These are phyloP conservation scores for Lochmaea crataegi DNA, from an alignment of 2,888 invertebrate species.

Conservation along the genomic window DNA sequence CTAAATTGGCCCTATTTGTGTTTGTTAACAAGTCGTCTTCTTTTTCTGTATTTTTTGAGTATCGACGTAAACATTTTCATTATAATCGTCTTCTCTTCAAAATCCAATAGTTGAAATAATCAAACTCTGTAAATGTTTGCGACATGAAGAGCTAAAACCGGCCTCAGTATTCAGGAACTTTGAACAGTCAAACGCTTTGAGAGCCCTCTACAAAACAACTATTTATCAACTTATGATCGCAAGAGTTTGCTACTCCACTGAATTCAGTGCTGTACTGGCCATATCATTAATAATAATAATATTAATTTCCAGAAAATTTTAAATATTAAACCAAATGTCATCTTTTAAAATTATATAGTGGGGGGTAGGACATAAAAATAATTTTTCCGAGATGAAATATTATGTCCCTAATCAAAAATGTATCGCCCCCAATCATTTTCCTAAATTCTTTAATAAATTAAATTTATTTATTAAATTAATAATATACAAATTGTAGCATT, in stretches of 20 bases:
- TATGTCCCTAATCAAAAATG: too few species aligned
- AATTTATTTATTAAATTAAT: too few species aligned
- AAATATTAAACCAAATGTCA: too few species aligned
- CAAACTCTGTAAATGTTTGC: neutral
- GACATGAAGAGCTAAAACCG: neutral
- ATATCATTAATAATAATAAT: too few species aligned
- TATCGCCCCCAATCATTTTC: too few species aligned
- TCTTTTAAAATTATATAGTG: too few species aligned
- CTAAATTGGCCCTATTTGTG: conserved; percentile 1
- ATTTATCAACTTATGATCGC: conserved; percentile 5
- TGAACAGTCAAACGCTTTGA: conserved; percentile 3
- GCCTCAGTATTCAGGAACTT: neutral
- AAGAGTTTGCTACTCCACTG: conserved; percentile 2
- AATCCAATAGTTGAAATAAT: neutral
- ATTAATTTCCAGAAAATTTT: too few species aligned
- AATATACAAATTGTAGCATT: too few species aligned
- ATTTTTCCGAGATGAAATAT: too few species aligned
- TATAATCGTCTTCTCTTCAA: neutral
- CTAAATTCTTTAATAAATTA: too few species aligned
- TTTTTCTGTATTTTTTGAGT: neutral
- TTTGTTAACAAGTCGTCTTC: neutral
- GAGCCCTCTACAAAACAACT: conserved; percentile 1
- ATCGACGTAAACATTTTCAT: neutral
- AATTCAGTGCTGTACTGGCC: neutral
- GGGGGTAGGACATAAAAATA: too few species aligned